A percentile compares a stretch with the other conserved stretches of the same genome.
These are phyloP conservation scores for Imbricaverruca yamaguchii DNA, from an alignment of 2,888 invertebrate genomes.

Conservation along the genomic window DNA sequence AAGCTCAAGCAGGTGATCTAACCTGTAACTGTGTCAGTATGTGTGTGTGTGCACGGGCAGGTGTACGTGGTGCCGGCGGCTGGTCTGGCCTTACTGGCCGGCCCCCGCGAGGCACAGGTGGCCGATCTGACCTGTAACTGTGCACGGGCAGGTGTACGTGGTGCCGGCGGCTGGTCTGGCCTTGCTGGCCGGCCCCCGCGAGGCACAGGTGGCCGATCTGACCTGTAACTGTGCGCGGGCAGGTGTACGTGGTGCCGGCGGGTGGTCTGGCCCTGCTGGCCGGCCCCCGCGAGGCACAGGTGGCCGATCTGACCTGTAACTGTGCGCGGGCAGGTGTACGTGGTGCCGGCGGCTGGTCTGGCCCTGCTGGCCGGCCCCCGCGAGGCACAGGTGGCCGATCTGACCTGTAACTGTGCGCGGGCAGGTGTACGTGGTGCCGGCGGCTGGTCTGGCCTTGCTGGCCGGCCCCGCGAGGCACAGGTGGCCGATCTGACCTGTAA, in stretches of 20 bases:
- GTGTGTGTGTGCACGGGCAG: background rate
- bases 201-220: background rate
- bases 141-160: background rate
- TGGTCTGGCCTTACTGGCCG: background rate
- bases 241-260: constrained; percentile 18
- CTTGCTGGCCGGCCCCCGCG: background rate
- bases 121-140: background rate
- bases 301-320: background rate
- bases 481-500: background rate
- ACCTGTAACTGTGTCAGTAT: background rate
- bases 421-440: constrained; percentile 20
- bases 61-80: constrained; percentile 16
- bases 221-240: background rate
- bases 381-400: background rate
- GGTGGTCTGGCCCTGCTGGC: background rate
- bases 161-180: background rate
- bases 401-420: background rate
- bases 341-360: background rate
- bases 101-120: background rate
- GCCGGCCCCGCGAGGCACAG: constrained; percentile 1
- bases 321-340: background rate
- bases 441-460: background rate
- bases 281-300: background rate
- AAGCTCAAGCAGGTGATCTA: background rate
- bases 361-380: background rate